Evolutionary conservation across 1,140 invertebrate genomes (phyloP).

Genomic region (Lethrus apterus): DNA sequence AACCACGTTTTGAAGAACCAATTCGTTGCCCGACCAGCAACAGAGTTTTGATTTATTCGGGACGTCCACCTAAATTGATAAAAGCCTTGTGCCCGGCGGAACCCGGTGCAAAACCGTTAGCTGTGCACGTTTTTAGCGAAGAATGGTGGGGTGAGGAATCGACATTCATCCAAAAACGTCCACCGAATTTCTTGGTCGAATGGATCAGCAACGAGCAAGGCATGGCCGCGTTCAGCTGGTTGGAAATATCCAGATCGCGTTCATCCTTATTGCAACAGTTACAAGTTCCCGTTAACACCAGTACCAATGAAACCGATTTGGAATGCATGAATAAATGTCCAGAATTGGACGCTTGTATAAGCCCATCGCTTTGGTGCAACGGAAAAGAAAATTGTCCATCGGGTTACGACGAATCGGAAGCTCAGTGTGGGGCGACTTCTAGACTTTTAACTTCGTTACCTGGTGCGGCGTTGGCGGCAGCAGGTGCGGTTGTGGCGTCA

Average conservation of each 20-base stretch:
- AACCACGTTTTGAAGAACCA: slow-evolving; percentile 48
- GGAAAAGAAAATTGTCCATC: slow-evolving; percentile 77
- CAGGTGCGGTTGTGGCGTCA: slow-evolving; percentile 47
- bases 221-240: slow-evolving; percentile 59
- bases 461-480: slow-evolving; percentile 49
- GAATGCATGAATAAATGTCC: slow-evolving; percentile 72
- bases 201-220: slow-evolving; percentile 65
- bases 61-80: slow-evolving; percentile 53
- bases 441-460: slow-evolving; percentile 38
- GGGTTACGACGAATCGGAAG: slow-evolving; percentile 71
- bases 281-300: slow-evolving; percentile 43
- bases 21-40: slow-evolving; percentile 55
- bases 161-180: slow-evolving; percentile 34
- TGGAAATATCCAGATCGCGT: slow-evolving; percentile 61
- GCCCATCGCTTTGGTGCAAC: slow-evolving; percentile 78
- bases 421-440: slow-evolving; percentile 55
- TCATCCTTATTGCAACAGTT: slow-evolving; percentile 58
- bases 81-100: slow-evolving; percentile 66
- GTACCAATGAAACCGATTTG: slow-evolving; percentile 50
- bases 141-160: slow-evolving; percentile 53
- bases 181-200: slow-evolving; percentile 61
- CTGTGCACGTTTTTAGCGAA: slow-evolving; percentile 67
- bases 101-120: slow-evolving; percentile 55
- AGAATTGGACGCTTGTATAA: slow-evolving; percentile 83
- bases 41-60: slow-evolving; percentile 56